phyloP scores from a whole-genome alignment of 2,797 vertebrate genomes.

The Anomalospiza imberbis region DNA sequence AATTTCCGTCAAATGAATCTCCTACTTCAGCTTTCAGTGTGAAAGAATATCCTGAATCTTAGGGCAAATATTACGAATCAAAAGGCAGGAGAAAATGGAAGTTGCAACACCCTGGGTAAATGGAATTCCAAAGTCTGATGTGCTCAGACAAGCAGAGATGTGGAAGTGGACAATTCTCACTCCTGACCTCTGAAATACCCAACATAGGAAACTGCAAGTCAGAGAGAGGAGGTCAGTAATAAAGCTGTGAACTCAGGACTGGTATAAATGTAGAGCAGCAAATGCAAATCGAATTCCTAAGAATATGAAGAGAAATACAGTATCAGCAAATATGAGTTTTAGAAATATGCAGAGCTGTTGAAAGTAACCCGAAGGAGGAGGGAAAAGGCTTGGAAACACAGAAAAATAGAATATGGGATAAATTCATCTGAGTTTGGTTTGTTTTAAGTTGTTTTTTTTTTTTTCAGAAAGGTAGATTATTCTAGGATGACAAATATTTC shows the following conservation, averaged over 20 bases:
- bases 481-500: not conserved
- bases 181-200: not conserved
- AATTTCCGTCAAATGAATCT: not conserved
- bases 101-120: not conserved
- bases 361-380: not conserved
- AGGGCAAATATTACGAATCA: not conserved
- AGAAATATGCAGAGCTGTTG: not conserved
- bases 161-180: not conserved
- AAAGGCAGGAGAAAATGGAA: not conserved
- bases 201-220: not conserved
- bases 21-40: not conserved
- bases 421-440: not conserved
- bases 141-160: not conserved
- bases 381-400: not conserved
- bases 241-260: not conserved
- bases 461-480: not conserved
- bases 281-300: not conserved
- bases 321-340: not conserved
- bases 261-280: not conserved
- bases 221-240: not conserved
- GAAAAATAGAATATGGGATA: not conserved
- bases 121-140: not conserved
- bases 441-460: not conserved
- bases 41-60: not conserved
- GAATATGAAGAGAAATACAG: not conserved